These are phyloP conservation scores for Melanotaenia duboulayi DNA, from an alignment of 2,113 vertebrate species.

Conservation along the genomic window DNA sequence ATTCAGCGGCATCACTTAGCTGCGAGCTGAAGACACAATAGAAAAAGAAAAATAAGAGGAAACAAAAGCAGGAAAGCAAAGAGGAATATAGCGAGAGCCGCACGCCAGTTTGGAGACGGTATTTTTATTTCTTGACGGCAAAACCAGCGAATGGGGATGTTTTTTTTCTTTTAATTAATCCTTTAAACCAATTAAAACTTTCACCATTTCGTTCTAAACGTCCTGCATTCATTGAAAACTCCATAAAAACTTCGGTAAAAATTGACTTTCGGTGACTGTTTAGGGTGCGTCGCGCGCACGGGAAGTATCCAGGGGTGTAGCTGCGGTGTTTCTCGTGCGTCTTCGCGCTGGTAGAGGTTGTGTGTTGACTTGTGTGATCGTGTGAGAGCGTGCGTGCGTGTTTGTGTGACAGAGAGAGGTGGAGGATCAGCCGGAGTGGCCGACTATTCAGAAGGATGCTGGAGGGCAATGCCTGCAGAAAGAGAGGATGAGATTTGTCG, in stretches of 20 bases:
- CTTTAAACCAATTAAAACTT: constrained; percentile 32
- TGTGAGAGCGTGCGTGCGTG: constrained; percentile 4
- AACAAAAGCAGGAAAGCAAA: not conserved
- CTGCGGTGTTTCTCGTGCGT: constrained; percentile 38
- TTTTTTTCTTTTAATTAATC: not conserved
- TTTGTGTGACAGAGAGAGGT: constrained; percentile 19
- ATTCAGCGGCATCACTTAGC: constrained; percentile 42
- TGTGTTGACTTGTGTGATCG: not conserved
- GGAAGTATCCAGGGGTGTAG: constrained; percentile 47
- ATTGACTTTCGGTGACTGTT: not conserved
- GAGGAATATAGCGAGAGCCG: not conserved
- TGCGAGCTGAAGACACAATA: not conserved
- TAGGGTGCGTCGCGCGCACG: constrained; percentile 30
- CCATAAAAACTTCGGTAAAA: constrained; percentile 5
- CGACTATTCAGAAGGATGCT: constrained; percentile 93
- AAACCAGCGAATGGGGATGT: not conserved
- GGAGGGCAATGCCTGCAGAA: constrained; percentile 97
- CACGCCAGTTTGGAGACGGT: constrained; percentile 13
- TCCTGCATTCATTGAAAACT: not conserved
- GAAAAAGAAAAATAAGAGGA: not conserved
- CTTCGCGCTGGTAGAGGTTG: constrained; percentile 32
- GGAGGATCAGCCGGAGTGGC: constrained; percentile 80
- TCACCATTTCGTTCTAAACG: not conserved
- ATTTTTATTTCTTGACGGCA: constrained; percentile 14
- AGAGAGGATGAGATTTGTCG: constrained; percentile 97